Evolutionary conservation across 2,113 vertebrate genomes (phyloP), one percentile per base, ranked within the genome.

Genomic region (Calonectris borealis): DNA sequence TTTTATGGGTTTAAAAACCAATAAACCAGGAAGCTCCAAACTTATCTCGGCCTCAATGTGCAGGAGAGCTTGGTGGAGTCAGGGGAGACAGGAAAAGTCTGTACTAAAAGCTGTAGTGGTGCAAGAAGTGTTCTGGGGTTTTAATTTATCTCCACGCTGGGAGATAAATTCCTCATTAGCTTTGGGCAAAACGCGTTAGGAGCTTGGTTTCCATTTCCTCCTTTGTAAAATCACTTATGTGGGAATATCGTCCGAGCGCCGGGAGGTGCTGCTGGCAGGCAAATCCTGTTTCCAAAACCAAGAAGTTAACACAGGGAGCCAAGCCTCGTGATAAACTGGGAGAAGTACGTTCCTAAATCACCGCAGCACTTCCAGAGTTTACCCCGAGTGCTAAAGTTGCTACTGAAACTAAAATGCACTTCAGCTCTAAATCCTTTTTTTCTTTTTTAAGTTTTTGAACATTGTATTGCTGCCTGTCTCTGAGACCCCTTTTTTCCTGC

Each of bases 291-390:
- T 26, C 65, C 55, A 36, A 52, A 27, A 29, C 11, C 24, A 9
- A 34, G 64, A 29, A 26, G 42, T 17, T 16, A 25, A 6, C 25
- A 9, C 16, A 13, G 36, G 24, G 44, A 86, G 71, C 46, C 83
- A 54, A 54, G 13, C 1, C 0, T 21, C 0, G 0, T 20, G 46
- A 15, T 40, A 29, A 70, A 16, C 22, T 1, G 0, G 44, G n/a
- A 78, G 10, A 62, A 26, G 13, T 3, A 26, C 4, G 0, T 51
- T 83, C 54, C 76, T 78, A 34, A 34, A 52, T 62, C 65, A 15
- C 51, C 2, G 1, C 66, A 71, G 60, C 36, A 3, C 72, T 73
- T 52, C 40, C 60, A 66, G 1, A 20, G 26, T 24, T 88, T 36
- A 6, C 21, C 68, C 8, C 0, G 0, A 21, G 42, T 25, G 70